Conservation (phyloP, 30 jellyfish, hydroid and myxozoan species). For the Cassiopea xamachana region DNA sequence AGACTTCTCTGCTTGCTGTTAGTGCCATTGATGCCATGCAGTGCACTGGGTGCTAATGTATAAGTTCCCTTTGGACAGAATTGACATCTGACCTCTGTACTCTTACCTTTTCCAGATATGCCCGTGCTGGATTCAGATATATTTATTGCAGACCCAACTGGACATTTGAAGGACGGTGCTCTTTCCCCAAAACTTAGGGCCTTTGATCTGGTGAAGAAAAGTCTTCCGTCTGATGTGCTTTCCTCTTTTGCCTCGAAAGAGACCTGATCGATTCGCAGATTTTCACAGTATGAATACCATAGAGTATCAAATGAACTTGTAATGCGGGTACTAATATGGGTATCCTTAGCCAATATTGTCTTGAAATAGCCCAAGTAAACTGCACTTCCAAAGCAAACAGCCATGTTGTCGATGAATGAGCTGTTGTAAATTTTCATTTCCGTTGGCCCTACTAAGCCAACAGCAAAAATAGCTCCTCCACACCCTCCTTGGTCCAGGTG, state of each 20-base stretch:
- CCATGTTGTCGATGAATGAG: neutral
- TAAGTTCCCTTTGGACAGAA: neutral
- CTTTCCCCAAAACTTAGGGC: neutral
- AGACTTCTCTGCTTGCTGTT: neutral
- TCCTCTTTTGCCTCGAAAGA: neutral
- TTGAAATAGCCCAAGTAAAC: neutral
- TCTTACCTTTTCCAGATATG: neutral
- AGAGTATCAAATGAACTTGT: neutral
- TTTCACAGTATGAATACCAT: conserved; percentile 6
- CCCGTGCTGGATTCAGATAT: neutral
- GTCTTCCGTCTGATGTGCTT: neutral
- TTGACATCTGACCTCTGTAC: neutral
- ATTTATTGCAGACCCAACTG: neutral
- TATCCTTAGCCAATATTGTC: neutral
- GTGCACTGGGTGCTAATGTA: neutral
- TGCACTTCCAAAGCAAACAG: conserved; percentile 7
- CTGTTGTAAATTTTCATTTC: neutral
- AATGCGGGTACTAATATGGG: neutral
- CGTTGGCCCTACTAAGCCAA: neutral
- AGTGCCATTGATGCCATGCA: neutral
- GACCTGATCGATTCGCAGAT: neutral
- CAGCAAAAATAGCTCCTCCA: conserved; percentile 9
- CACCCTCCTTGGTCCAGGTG: neutral
- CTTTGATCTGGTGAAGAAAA: neutral
- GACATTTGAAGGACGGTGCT: neutral